These are phyloP conservation scores for Bagarius yarrelli DNA, from an alignment of 2,113 vertebrate genomes.

Conservation along the genomic window DNA sequence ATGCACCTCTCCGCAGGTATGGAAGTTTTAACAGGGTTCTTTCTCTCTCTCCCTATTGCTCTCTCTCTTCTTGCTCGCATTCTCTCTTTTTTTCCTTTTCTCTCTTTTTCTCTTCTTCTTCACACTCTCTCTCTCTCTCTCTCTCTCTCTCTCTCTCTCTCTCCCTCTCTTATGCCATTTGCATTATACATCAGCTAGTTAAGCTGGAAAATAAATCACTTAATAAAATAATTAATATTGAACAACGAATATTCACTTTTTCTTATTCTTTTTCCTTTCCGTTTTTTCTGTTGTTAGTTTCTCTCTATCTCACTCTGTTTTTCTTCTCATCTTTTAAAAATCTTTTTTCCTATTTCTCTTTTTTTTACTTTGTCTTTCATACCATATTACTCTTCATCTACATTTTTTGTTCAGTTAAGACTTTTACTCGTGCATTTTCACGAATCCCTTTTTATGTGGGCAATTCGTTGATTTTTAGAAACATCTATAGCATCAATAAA, in stretches of 20 bases:
- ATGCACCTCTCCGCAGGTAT: constrained; percentile 93
- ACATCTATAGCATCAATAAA: not conserved
- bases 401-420: too few species aligned
- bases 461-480: not conserved
- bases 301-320: not conserved
- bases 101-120: too few species aligned
- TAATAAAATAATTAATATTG: not conserved
- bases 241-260: not conserved
- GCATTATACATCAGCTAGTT: not conserved
- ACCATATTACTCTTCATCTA: too few species aligned
- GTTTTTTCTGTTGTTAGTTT: not conserved
- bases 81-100: too few species aligned
- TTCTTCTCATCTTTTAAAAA: too few species aligned
- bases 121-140: too few species aligned
- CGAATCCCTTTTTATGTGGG: not conserved
- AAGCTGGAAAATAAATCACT: not conserved
- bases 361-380: too few species aligned
- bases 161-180: not conserved
- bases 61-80: too few species aligned
- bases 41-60: too few species aligned
- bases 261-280: not conserved
- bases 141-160: not conserved
- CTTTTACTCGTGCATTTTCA: not conserved
- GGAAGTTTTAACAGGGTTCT: not conserved
- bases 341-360: too few species aligned